Evolutionary conservation across 1,140 invertebrate species (phyloP), one percentile per base, ranked within the genome.

Genomic region (Schlechtendalia chinensis): DNA sequence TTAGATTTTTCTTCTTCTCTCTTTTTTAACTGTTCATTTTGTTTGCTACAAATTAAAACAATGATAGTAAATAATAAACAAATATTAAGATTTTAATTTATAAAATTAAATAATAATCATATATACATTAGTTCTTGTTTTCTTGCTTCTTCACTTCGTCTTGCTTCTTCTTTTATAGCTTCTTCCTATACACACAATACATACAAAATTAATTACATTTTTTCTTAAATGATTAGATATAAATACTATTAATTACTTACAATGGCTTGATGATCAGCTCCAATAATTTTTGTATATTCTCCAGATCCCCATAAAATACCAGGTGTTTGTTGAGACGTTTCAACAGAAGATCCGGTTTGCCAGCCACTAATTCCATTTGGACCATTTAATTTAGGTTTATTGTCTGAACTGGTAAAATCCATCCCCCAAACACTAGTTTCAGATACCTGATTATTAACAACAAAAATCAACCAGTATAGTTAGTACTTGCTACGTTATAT

Each of bases 281-380:
- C 75, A 79, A 79, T 79, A 61, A 79, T 61, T 61, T 79, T 79
- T 11, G 75, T 79, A 61, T 79, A 79, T 10, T 79, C 75, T 61
- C 58, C 75, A 63, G 75, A 79, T 63, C 75, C 75, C 75, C 75
- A 79, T 29, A 79, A 77, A 24, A 77, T 32, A 39, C 74, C 74
- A 3, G 74, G 56, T 17, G 56, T 79, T 59, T 63, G 69, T 61
- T 79, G 75, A 47, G 58, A n/a, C 29, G 56, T 16, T 17, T 79
- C 75, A 47, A 29, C 24, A 5, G 75, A 47, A 61, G 56, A 10
- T 5, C 56, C 56, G 0, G 75, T 22, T 61, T 79, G 75, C 75
- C 75, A 79, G 10, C 75, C 58, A 50, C 58, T 47, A 24, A 79
- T 61, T 32, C 75, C 75, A 24, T 63, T 50, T 50, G 58, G 75